phyloP scores from a whole-genome alignment of 2,113 vertebrate species.

The Philantomba maxwellii region DNA sequence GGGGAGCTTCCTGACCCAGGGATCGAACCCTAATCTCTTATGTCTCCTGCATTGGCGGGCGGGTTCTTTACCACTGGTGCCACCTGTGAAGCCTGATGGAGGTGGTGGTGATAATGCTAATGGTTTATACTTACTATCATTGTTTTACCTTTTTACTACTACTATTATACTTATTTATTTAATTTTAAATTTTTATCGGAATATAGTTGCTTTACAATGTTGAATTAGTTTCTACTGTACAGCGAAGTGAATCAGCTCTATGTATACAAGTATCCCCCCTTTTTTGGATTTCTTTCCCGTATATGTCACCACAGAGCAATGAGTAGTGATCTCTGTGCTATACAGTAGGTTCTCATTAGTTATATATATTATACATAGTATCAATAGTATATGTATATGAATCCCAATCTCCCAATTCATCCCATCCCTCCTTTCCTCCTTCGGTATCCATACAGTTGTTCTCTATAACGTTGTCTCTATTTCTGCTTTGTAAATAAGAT shows the following conservation, averaged over 20 bases:
- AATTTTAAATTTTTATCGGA: neutral
- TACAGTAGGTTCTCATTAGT: neutral
- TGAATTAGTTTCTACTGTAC: neutral
- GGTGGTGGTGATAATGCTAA: neutral
- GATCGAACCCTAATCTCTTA: neutral
- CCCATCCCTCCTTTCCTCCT: neutral
- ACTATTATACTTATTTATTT: neutral
- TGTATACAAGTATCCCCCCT: neutral
- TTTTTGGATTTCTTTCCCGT: neutral
- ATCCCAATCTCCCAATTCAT: neutral
- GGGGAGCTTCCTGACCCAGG: neutral
- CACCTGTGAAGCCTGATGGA: neutral
- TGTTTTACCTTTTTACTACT: neutral
- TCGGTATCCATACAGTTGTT: neutral
- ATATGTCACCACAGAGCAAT: neutral
- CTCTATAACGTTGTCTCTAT: neutral
- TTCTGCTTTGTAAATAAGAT: neutral
- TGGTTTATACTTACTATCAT: neutral
- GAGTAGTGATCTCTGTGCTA: neutral
- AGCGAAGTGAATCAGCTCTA: neutral
- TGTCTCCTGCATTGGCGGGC: neutral
- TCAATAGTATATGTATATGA: neutral
- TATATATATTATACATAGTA: neutral
- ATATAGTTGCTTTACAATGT: neutral
- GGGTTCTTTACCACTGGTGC: neutral